Conservation (phyloP, 2,888 invertebrate genomes). For the Corythucha ciliata region DNA sequence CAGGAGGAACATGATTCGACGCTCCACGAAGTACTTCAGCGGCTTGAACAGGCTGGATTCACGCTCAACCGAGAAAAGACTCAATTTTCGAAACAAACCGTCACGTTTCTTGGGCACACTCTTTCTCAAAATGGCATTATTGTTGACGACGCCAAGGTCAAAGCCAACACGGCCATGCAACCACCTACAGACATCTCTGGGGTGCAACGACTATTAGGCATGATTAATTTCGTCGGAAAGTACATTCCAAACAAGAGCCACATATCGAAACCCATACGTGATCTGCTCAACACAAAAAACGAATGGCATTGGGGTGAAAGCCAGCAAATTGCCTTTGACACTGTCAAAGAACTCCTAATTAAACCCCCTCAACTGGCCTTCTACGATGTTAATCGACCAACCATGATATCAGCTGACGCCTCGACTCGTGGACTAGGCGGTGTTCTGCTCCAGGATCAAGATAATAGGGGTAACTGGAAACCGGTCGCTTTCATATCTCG, state of each 20-base stretch:
- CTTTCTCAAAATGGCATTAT: conserved; percentile 27
- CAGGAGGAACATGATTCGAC: conserved; percentile 30
- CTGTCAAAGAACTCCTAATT: conserved; percentile 3
- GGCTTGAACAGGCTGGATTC: conserved; percentile 16
- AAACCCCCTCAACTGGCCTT: not conserved
- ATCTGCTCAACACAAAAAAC: conserved; percentile 19
- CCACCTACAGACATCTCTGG: conserved; percentile 16
- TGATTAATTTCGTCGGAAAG: conserved; percentile 17
- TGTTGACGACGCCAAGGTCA: conserved; percentile 20
- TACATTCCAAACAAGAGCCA: conserved; percentile 23
- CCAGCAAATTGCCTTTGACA: conserved; percentile 13
- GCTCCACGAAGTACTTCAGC: conserved; percentile 5
- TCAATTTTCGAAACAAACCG: conserved; percentile 27
- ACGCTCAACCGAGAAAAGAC: conserved; percentile 33
- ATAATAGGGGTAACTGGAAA: not conserved
- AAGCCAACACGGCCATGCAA: conserved; percentile 20
- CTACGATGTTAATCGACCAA: not conserved
- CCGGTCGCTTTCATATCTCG: conserved; percentile 7
- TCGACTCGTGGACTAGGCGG: conserved; percentile 2
- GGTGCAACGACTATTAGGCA: conserved; percentile 23
- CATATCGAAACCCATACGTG: conserved; percentile 17
- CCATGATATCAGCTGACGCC: conserved; percentile 3
- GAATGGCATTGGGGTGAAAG: conserved; percentile 6
- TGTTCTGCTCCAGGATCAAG: conserved; percentile 1
- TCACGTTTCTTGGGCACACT: conserved; percentile 33